Conservation (phyloP, 2,797 vertebrate genomes). For the Buceros bicornis region DNA sequence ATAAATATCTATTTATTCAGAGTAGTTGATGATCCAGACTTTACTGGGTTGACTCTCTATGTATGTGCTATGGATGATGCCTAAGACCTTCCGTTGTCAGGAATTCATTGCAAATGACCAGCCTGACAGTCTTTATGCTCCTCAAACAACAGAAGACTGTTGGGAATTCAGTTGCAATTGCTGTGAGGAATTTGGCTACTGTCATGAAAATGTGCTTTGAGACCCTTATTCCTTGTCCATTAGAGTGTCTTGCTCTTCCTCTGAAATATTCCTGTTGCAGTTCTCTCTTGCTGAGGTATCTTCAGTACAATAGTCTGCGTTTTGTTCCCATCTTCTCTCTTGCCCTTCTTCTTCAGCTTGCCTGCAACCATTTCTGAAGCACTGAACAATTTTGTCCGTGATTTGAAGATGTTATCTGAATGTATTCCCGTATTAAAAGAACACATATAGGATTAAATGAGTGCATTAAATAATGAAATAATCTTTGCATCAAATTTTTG, state of each 20-base stretch:
- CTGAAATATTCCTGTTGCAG: background rate
- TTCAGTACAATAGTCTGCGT: accelerated
- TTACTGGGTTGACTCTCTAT: background rate
- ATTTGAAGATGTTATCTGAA: background rate
- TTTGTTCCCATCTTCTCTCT: background rate
- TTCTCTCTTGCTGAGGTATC: background rate
- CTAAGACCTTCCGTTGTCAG: background rate
- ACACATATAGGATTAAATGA: background rate
- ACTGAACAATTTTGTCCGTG: background rate
- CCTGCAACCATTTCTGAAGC: background rate
- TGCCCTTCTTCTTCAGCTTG: background rate
- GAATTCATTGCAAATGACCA: background rate
- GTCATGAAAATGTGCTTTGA: background rate
- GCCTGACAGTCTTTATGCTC: background rate
- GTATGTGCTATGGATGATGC: background rate
- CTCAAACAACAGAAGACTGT: background rate
- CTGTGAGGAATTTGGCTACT: background rate
- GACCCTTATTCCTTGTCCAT: background rate
- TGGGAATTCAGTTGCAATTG: background rate
- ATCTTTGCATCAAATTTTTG: background rate
- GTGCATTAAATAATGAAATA: background rate
- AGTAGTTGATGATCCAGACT: background rate
- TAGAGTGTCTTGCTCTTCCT: background rate
- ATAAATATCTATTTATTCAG: background rate
- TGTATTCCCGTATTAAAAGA: background rate